phyloP scores from a whole-genome alignment of 2,113 vertebrate species.

The Carassius auratus region DNA sequence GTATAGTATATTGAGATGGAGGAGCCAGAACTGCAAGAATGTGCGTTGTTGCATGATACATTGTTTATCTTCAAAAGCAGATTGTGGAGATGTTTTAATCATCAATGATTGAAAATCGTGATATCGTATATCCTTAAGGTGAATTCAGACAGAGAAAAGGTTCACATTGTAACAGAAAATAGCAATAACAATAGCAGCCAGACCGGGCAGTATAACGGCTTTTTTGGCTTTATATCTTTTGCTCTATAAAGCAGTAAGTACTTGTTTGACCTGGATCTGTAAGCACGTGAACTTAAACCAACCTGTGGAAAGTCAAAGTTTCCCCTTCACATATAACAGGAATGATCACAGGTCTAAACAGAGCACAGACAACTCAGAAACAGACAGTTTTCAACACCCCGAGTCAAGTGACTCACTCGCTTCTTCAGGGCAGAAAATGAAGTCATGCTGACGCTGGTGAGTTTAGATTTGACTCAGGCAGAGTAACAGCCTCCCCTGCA shows the following conservation, averaged over 20 bases:
- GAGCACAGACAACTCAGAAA: slow-evolving; percentile 13
- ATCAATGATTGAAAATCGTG: no score
- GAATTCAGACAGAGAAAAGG: neutral
- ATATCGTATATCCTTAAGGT: no score
- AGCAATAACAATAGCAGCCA: slow-evolving; percentile 20
- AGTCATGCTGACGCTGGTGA: slow-evolving; percentile 42
- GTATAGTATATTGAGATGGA: no score
- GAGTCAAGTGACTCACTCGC: slow-evolving; percentile 45
- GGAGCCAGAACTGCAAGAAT: no score
- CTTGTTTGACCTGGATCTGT: neutral
- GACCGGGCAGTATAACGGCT: no score
- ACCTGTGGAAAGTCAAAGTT: neutral
- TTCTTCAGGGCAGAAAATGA: slow-evolving; percentile 37
- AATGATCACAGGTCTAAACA: slow-evolving; percentile 33
- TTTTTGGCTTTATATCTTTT: neutral
- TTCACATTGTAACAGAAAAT: slow-evolving; percentile 45
- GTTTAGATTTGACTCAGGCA: slow-evolving; percentile 51
- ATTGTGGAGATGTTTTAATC: no score
- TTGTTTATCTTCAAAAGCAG: no score
- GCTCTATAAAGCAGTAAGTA: neutral
- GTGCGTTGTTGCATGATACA: no score
- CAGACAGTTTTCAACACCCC: slow-evolving; percentile 27
- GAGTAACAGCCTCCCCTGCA: slow-evolving; percentile 17
- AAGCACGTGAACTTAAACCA: slow-evolving; percentile 7
- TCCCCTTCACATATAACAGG: neutral